Base-by-base conservation (phyloP, 2,888 invertebrate genomes). In the Synergus japonicus region DNA sequence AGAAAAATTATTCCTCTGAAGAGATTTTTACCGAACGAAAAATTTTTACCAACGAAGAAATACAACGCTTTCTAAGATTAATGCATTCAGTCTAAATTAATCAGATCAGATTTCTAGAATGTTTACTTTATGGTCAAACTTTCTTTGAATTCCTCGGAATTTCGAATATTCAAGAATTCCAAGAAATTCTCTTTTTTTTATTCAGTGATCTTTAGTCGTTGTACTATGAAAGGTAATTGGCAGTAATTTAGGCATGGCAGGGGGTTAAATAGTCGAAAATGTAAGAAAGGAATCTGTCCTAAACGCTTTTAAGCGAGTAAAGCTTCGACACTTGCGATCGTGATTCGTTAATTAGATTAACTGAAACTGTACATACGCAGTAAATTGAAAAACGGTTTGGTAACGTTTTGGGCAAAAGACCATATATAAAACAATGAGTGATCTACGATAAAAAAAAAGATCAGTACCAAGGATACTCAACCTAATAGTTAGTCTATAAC, bases 381-480 rank as follows among this genome's bases (percentile, higher is more conserved):
- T 12, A 73, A 73, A 9, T 12, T n/a, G 54, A 58, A 58, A 54
- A 73, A 73, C 9, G 37, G 29, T 73, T 73, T 73, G 73, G 49
- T 73, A 73, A 73, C 69, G 49, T 73, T 73, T 73, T 29, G 13
- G 54, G 54, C 73, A 73, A 54, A 73, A 22, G 41, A 73, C 37
- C 29, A 44, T 44, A 44, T 44, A 44, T 67, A 46, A 69, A 66
- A 66, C 43, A 66, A 29, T 69, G 46, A 84, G 83, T 83, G 85
- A 81, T 83, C 82, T 81, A 80, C 66, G 65, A 63, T 83, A 76
- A 76, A 76, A 76, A 76, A 76, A 81, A 77, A 76, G 65, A 49
- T 54, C 54, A 54, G 37, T 73, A 54, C 37, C 46, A 69, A 69
- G 46, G 46, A 29, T 73, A 54, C 73, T 73, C 73, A 73, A 58